Base-by-base conservation (phyloP, 2,888 invertebrate genomes). In the Hydroisotoma schaefferi region DNA sequence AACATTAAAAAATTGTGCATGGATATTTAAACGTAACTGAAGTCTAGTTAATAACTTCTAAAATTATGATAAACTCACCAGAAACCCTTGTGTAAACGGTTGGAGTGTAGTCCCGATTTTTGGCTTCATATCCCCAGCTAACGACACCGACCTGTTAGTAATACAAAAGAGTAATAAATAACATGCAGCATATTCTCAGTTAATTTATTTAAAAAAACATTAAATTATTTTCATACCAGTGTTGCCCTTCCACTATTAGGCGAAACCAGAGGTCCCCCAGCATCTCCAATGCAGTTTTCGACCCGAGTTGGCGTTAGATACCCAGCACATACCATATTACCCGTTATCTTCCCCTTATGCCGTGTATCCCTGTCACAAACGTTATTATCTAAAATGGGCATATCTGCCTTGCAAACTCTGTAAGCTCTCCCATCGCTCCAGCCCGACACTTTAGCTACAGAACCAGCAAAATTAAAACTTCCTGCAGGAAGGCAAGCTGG, bases 271-370 rank as follows among this genome's bases (percentile, higher is more conserved):
- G 66, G 67, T 27, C 67, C 63, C 15, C 58, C 60, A 8, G 64
- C 60, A 43, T 58, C 55, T 0, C 55, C 59, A 27, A 66, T 49
- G 38, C 63, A 66, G 28, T 51, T 57, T 18, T 59, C 59, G 23
- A 55, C 52, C 49, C 63, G 33, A 10, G 33, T 47, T 5, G 65
- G 66, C n/a, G 70, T 70, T 2, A 71, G 56, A 29, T 57, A 67
- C 4, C 71, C 71, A 15, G 69, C 71, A 55, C 71, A 71, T 53
- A 63, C 54, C 66, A 64, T 68, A 52, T 61, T 66, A 18, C 58
- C 57, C 12, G 63, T 66, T 28, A 62, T 47, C 22, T 55, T 37
- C 15, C 54, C 57, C 25, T 38, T 53, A 40, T 70, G 67, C 15
- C 55, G 56, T 1, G 68, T 69, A 47, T 71, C 71, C 33, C 40